These are phyloP conservation scores for Nematolebias whitei DNA, from an alignment of 2,113 vertebrate species.

Conservation along the genomic window DNA sequence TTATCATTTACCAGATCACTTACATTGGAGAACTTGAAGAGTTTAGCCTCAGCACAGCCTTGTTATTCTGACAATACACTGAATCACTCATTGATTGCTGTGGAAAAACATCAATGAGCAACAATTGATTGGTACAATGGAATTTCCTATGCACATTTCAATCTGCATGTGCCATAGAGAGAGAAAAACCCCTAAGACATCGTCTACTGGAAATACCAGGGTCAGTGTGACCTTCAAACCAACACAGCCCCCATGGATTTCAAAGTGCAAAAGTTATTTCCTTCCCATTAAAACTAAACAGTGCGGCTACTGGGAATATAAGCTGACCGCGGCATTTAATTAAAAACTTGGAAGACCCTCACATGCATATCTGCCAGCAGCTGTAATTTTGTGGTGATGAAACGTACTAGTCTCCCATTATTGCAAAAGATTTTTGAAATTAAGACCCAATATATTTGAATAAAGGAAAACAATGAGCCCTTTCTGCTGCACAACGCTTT, in stretches of 20 bases:
- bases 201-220: constrained; percentile 21
- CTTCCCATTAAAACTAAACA: constrained; percentile 8
- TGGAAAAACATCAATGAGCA: constrained; percentile 40
- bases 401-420: constrained; percentile 12
- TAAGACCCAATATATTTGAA: not conserved
- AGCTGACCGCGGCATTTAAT: constrained; percentile 34
- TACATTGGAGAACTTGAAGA: not conserved
- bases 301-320: not conserved
- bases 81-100: constrained; percentile 62
- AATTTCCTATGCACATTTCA: constrained; percentile 65
- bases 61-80: constrained; percentile 1
- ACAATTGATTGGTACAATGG: constrained; percentile 52
- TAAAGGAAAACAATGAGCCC: constrained; percentile 24
- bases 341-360: constrained; percentile 21
- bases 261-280: constrained; percentile 9
- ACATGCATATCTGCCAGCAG: constrained; percentile 20
- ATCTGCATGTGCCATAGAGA: constrained; percentile 6
- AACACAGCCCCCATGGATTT: constrained; percentile 2
- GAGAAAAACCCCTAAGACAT: constrained; percentile 9
- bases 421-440: not conserved
- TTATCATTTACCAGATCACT: not conserved
- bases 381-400: constrained; percentile 58
- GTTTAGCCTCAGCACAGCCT: not conserved
- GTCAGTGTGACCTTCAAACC: constrained; percentile 55
- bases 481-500: constrained; percentile 45